phyloP scores from a whole-genome alignment of 2,113 vertebrate genomes.

The Daphoenositta chrysoptera region DNA sequence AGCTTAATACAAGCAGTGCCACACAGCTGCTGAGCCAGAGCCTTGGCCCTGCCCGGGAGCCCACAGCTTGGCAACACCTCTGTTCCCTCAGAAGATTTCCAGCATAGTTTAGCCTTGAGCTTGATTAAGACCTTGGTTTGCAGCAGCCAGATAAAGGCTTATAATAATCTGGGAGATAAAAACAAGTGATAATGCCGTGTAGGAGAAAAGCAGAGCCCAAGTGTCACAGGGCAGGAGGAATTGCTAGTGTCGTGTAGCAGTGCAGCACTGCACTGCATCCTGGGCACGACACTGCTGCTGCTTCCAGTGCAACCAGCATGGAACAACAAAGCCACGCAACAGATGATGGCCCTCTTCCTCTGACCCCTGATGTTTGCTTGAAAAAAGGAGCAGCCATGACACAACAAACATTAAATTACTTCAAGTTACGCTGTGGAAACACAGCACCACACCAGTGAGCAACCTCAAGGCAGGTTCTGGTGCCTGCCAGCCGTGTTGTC shows the following conservation, averaged over 20 bases:
- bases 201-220: background rate
- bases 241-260: rapidly evolving
- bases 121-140: conserved; percentile 14
- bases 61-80: background rate
- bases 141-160: background rate
- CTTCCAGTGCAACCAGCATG: background rate
- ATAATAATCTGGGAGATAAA: background rate
- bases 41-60: background rate
- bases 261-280: background rate
- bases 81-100: background rate
- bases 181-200: background rate
- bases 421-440: background rate
- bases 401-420: background rate
- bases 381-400: background rate
- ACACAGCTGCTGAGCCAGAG: conserved; percentile 5
- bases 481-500: background rate
- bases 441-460: background rate
- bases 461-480: background rate
- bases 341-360: background rate
- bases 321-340: background rate
- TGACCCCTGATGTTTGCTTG: background rate
- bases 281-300: background rate
- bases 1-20: background rate
- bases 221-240: background rate
- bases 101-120: background rate